phyloP scores from a whole-genome alignment of 2,888 invertebrate species.

The Drosophila hamatofila region DNA sequence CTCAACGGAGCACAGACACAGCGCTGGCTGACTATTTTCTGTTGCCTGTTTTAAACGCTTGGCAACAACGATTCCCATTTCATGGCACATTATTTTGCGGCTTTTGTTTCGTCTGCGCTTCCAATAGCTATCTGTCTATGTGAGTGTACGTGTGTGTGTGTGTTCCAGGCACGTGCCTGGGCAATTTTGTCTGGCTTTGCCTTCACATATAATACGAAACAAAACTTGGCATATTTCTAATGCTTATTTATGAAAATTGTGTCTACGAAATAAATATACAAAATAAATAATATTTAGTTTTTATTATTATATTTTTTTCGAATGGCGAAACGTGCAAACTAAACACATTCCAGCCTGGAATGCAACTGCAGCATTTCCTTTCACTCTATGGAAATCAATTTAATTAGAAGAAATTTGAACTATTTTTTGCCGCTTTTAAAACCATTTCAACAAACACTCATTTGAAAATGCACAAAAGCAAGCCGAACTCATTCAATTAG shows the following conservation, averaged over 20 bases:
- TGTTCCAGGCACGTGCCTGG: conserved; percentile 48
- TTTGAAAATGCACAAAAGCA: conserved; percentile 2
- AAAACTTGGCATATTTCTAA: conserved; percentile 58
- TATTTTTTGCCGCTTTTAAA: background rate
- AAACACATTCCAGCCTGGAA: background rate
- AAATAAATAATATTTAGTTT: background rate
- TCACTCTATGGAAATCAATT: background rate
- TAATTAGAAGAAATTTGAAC: background rate
- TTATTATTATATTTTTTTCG: background rate
- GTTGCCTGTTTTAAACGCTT: conserved; percentile 29
- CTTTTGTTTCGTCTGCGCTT: conserved; percentile 70
- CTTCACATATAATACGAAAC: conserved; percentile 61
- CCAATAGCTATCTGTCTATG: conserved; percentile 29
- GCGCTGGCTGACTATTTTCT: background rate
- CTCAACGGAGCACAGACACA: conserved; percentile 1
- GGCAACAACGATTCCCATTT: conserved; percentile 78
- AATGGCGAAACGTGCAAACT: background rate
- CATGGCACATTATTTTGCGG: conserved; percentile 83
- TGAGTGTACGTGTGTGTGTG: background rate
- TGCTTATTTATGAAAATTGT: conserved; percentile 61
- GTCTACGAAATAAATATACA: background rate
- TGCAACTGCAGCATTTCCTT: background rate
- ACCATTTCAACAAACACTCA: background rate
- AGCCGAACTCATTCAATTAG: conserved; percentile 28
- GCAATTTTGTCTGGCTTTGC: conserved; percentile 43